Percentiles rank a stretch among this genome's conserved stretches.
Conservation (phyloP, 1,140 invertebrate genomes). For the Drosophila fuyamai region DNA sequence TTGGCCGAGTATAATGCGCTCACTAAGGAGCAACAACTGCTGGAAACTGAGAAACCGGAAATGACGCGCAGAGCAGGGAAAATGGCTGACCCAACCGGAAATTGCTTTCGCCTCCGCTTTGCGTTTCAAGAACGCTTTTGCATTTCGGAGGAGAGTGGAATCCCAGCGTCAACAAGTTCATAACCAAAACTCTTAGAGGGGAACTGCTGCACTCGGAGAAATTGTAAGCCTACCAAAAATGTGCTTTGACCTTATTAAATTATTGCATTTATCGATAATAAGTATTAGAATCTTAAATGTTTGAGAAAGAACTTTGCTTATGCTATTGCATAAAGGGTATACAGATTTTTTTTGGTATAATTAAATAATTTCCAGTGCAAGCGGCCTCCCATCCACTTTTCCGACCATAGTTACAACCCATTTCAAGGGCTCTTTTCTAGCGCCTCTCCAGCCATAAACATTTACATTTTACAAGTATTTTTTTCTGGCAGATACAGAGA, state of each 20-base stretch:
- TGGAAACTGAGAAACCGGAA: slow-evolving; percentile 39
- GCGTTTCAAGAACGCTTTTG: slow-evolving; percentile 48
- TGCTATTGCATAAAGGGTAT: too few relatives aligned
- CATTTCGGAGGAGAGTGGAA: slow-evolving; percentile 28
- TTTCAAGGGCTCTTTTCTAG: slow-evolving; percentile 45
- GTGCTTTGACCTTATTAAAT: too few relatives aligned
- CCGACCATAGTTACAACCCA: slow-evolving; percentile 45
- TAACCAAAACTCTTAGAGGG: slow-evolving; percentile 27
- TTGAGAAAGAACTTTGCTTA: too few relatives aligned
- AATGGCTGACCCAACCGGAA: slow-evolving; percentile 60
- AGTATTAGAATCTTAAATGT: too few relatives aligned
- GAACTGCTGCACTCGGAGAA: background rate
- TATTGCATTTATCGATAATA: too few relatives aligned
- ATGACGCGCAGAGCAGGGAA: slow-evolving; percentile 61
- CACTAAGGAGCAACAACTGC: slow-evolving; percentile 13
- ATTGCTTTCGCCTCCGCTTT: slow-evolving; percentile 56
- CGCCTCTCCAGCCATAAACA: slow-evolving; percentile 62
- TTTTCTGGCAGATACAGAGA: slow-evolving; percentile 12
- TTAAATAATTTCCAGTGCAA: slow-evolving; percentile 9
- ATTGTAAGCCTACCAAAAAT: background rate
- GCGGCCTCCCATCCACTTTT: background rate
- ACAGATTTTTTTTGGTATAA: too few relatives aligned
- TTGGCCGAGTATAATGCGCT: background rate
- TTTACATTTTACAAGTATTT: slow-evolving; percentile 61
- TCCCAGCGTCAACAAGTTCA: slow-evolving; percentile 36